Conservation (phyloP, 2,113 vertebrate genomes). For the Accipiter cooperii region DNA sequence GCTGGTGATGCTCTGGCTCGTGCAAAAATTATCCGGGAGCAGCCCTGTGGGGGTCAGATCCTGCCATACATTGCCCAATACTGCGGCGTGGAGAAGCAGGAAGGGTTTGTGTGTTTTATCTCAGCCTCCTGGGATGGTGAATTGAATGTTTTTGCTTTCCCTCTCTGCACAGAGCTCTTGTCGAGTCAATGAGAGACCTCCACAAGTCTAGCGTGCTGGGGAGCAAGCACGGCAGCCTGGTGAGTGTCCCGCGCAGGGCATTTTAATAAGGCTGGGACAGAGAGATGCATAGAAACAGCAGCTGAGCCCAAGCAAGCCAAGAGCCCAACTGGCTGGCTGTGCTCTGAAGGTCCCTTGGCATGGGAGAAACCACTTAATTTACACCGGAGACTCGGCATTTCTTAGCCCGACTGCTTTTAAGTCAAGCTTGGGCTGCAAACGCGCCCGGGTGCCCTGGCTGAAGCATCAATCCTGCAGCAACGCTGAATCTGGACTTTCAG, state of each 20-base stretch:
- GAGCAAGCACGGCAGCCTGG: constrained; percentile 31
- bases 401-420: neutral
- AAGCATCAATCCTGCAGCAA: fast-evolving
- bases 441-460: too few species aligned
- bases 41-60: fast-evolving
- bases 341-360: neutral
- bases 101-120: neutral
- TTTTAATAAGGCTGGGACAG: neutral
- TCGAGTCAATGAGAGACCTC: constrained; percentile 32
- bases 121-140: neutral
- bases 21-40: neutral
- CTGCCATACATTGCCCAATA: fast-evolving
- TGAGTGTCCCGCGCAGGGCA: neutral
- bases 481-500: neutral
- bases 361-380: fast-evolving
- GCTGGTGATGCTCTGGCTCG: neutral
- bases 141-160: constrained; percentile 16
- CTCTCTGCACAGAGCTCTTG: constrained; percentile 39
- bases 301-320: neutral
- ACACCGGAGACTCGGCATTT: neutral
- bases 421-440: neutral
- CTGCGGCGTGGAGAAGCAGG: neutral
- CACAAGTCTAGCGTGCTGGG: constrained; percentile 12
- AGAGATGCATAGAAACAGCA: neutral
- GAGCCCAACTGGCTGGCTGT: neutral